Conservation (phyloP, 2,113 vertebrate species). For the Catharus bicknelli region DNA sequence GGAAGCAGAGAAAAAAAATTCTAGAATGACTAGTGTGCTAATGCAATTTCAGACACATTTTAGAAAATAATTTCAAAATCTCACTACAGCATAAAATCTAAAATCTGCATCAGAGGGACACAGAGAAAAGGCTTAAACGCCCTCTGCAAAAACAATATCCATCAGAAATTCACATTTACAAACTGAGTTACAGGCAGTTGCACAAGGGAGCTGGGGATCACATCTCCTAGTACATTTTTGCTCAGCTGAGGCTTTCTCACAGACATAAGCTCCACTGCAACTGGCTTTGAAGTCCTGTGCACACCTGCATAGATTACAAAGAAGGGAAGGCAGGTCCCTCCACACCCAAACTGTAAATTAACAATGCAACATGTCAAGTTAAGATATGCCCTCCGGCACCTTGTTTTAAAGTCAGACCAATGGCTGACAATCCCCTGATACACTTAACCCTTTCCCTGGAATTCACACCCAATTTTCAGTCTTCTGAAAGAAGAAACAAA, state of each 20-base stretch:
- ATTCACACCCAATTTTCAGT: background rate
- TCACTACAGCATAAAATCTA: background rate
- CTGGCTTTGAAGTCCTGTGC: constrained; percentile 73
- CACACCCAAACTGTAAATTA: constrained; percentile 76
- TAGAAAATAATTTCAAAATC: background rate
- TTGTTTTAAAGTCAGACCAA: constrained; percentile 72
- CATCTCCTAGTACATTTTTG: constrained; percentile 18
- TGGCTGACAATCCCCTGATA: constrained; percentile 57
- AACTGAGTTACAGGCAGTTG: background rate
- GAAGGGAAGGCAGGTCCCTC: constrained; percentile 61
- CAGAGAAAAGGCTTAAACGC: background rate
- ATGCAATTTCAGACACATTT: background rate
- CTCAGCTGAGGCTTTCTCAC: background rate
- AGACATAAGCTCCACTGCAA: constrained; percentile 47
- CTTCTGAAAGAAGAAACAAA: background rate
- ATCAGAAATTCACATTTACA: background rate
- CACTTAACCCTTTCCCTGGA: constrained; percentile 66
- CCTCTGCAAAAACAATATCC: background rate
- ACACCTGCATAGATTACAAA: constrained; percentile 76
- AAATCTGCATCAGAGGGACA: background rate
- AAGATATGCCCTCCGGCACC: constrained; percentile 74
- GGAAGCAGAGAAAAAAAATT: background rate
- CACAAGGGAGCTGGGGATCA: background rate
- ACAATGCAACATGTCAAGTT: constrained; percentile 70
- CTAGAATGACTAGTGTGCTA: background rate